Conservation (phyloP, 2,888 invertebrate genomes). For the Junonia oenone region DNA sequence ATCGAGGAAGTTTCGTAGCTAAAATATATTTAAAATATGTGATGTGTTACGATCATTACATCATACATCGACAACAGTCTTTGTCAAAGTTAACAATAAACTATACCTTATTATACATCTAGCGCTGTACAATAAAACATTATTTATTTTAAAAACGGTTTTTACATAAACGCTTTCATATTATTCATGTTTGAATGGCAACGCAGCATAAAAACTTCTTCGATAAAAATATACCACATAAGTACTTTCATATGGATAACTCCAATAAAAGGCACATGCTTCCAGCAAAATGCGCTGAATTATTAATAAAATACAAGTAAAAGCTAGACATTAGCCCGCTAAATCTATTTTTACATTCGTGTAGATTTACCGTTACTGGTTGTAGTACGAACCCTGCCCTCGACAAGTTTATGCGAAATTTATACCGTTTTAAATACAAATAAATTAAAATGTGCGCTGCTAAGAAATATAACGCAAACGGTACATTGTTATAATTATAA, state of each 20-base stretch:
- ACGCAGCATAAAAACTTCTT: slow-evolving; percentile 23
- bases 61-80: slow-evolving; percentile 56
- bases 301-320: slow-evolving; percentile 15
- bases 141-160: slow-evolving; percentile 9
- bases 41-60: slow-evolving; percentile 34
- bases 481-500: slow-evolving; percentile 4
- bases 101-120: slow-evolving; percentile 18
- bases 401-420: slow-evolving; percentile 8
- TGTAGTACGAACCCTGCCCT: slow-evolving; percentile 15
- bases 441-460: slow-evolving; percentile 22
- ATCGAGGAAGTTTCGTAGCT: not conserved
- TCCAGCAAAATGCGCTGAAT: slow-evolving; percentile 24
- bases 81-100: slow-evolving; percentile 37
- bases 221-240: slow-evolving; percentile 32
- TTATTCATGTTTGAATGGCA: slow-evolving; percentile 25
- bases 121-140: slow-evolving; percentile 8
- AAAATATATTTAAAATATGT: slow-evolving; percentile 31
- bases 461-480: slow-evolving; percentile 17
- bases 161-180: slow-evolving; percentile 33
- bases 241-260: slow-evolving; percentile 37
- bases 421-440: slow-evolving; percentile 15
- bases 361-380: slow-evolving; percentile 13
- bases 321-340: slow-evolving; percentile 8
- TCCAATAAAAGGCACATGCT: slow-evolving; percentile 56
- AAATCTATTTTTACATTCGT: slow-evolving; percentile 13